phyloP scores from a whole-genome alignment of 2,888 invertebrate species.

The Gerris lacustris region DNA sequence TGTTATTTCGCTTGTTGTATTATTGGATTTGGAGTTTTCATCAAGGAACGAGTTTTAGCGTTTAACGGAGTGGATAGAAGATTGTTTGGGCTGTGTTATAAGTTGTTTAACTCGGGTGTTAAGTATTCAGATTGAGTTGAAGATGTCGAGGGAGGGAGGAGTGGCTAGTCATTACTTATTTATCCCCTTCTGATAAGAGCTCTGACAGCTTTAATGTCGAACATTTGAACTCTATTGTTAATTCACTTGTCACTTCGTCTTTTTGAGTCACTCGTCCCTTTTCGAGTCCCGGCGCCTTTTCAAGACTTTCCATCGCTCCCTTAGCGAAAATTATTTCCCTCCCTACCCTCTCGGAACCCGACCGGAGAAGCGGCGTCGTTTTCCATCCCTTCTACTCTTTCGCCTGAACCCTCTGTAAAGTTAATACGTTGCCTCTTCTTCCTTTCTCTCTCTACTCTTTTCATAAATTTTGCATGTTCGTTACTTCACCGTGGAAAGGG shows the following conservation, averaged over 20 bases:
- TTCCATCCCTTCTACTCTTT: too few relatives aligned
- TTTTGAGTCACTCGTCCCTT: too few relatives aligned
- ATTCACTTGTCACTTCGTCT: background rate
- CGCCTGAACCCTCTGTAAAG: background rate
- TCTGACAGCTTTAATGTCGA: constrained; percentile 1
- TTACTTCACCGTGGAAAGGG: too few relatives aligned
- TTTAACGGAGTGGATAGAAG: background rate
- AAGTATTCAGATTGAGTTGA: constrained; percentile 1
- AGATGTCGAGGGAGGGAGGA: background rate
- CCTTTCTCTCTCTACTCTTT: background rate
- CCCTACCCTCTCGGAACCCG: background rate
- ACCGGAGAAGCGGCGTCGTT: too few relatives aligned
- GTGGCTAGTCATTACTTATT: constrained; percentile 5
- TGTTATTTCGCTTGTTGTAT: too few relatives aligned
- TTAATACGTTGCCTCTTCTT: background rate
- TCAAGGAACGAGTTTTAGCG: background rate
- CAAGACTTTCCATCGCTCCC: background rate
- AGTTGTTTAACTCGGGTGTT: background rate
- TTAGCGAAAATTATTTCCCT: background rate
- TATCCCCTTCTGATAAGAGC: background rate
- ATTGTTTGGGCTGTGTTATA: background rate
- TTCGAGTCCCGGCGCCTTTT: too few relatives aligned
- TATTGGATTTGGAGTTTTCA: too few relatives aligned
- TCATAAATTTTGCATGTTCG: background rate
- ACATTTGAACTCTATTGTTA: constrained; percentile 1